Conservation (phyloP, 2,888 invertebrate species). For the Rhimphoctona megacephalus region DNA sequence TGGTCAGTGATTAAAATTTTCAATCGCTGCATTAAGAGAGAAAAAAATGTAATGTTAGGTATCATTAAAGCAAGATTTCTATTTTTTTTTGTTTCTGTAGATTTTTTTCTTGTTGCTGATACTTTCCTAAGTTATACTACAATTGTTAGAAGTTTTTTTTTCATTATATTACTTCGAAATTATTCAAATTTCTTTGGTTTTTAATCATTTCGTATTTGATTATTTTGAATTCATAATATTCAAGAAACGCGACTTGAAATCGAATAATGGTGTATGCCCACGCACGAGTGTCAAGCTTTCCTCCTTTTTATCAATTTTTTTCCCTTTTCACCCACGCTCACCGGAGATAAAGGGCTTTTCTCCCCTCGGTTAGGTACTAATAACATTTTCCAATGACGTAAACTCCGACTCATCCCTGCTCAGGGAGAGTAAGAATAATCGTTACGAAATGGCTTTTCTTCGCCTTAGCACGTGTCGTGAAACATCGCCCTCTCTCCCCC, state of each 20-base stretch:
- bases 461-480: background rate
- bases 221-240: slow-evolving; percentile 43
- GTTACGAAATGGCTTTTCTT: background rate
- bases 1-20: too few species aligned
- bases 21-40: too few species aligned
- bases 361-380: background rate
- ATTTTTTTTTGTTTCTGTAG: too few species aligned
- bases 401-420: background rate
- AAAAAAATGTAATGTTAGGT: too few species aligned
- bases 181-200: background rate
- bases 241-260: slow-evolving; percentile 40
- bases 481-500: background rate
- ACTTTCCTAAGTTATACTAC: background rate
- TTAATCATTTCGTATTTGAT: slow-evolving; percentile 29
- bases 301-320: slow-evolving; percentile 5
- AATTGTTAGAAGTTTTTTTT: background rate
- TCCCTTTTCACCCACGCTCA: background rate
- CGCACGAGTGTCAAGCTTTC: slow-evolving; percentile 7
- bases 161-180: background rate
- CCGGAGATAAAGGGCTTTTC: slow-evolving; percentile 31
- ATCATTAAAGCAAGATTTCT: too few species aligned
- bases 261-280: slow-evolving; percentile 36
- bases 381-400: slow-evolving; percentile 21
- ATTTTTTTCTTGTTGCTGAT: background rate
- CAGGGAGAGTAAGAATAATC: background rate